These are phyloP conservation scores for Bombyx mandarina DNA, from an alignment of 1,140 invertebrate genomes.

Conservation along the genomic window DNA sequence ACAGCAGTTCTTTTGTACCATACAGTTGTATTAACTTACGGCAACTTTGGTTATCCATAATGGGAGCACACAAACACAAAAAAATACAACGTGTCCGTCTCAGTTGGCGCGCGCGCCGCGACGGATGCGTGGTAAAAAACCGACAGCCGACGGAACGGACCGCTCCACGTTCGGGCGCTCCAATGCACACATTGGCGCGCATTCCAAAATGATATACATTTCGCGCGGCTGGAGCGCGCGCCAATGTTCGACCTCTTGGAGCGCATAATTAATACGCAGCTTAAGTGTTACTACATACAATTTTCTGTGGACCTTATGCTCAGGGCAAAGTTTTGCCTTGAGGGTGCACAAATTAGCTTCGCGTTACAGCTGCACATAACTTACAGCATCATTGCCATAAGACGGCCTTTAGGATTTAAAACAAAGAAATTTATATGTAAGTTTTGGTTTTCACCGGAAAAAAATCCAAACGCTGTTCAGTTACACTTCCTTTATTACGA, in stretches of 20 bases:
- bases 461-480: too few relatives aligned
- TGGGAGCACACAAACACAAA: conserved; percentile 30
- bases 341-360: conserved; percentile 24
- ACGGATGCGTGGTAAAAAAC: too few relatives aligned
- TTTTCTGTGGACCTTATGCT: conserved; percentile 43
- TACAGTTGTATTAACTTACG: conserved; percentile 17
- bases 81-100: too few relatives aligned
- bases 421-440: conserved; percentile 7
- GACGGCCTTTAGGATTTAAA: conserved; percentile 23
- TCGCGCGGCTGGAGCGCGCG: conserved; percentile 28
- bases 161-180: conserved; percentile 51
- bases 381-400: conserved; percentile 37
- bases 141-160: conserved; percentile 24
- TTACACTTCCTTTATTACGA: too few relatives aligned
- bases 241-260: conserved; percentile 21
- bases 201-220: conserved; percentile 51
- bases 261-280: conserved; percentile 21
- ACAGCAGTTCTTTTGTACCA: conserved; percentile 16
- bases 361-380: conserved; percentile 34
- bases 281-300: conserved; percentile 18
- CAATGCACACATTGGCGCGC: conserved; percentile 32
- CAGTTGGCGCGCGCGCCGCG: too few relatives aligned
- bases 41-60: conserved; percentile 25
- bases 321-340: conserved; percentile 32
- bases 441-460: too few relatives aligned